Percentiles rank a stretch among this genome's conserved stretches.
These are phyloP conservation scores for Centropus unirufus DNA, from an alignment of 2,113 vertebrate genomes.

Conservation along the genomic window DNA sequence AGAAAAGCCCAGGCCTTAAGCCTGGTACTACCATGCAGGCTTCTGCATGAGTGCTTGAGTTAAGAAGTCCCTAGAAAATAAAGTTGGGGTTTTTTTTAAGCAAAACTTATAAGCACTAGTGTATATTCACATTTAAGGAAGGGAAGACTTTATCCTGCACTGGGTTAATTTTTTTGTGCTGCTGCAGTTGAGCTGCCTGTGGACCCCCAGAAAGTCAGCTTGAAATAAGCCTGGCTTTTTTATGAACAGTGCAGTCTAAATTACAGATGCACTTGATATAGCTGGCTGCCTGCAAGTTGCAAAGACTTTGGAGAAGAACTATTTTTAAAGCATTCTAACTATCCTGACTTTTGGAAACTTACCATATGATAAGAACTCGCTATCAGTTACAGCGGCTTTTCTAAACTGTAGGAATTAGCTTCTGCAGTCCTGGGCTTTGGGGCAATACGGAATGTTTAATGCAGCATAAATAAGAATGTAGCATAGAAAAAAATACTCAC, in stretches of 20 bases:
- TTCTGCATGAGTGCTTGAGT: neutral
- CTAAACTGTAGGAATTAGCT: neutral
- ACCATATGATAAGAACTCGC: neutral
- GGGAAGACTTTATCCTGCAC: neutral
- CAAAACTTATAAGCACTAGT: neutral
- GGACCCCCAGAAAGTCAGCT: neutral
- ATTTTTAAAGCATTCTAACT: neutral
- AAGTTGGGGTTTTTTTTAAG: too few relatives aligned
- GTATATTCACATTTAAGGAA: neutral
- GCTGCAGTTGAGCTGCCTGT: neutral
- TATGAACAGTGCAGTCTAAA: neutral
- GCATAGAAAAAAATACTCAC: slow-evolving; percentile 78
- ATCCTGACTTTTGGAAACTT: neutral
- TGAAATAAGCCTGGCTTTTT: neutral
- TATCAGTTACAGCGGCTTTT: neutral
- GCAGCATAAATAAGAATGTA: neutral
- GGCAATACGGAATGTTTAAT: neutral
- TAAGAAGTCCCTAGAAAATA: too few relatives aligned
- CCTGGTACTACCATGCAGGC: neutral
- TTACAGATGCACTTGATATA: neutral
- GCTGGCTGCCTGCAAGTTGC: neutral
- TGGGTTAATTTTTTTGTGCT: neutral
- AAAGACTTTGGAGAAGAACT: neutral
- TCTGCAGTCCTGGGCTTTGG: neutral
- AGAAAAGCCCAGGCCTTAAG: neutral